phyloP scores from a whole-genome alignment of 2,113 vertebrate genomes.

The Datnioides undecimradiatus region DNA sequence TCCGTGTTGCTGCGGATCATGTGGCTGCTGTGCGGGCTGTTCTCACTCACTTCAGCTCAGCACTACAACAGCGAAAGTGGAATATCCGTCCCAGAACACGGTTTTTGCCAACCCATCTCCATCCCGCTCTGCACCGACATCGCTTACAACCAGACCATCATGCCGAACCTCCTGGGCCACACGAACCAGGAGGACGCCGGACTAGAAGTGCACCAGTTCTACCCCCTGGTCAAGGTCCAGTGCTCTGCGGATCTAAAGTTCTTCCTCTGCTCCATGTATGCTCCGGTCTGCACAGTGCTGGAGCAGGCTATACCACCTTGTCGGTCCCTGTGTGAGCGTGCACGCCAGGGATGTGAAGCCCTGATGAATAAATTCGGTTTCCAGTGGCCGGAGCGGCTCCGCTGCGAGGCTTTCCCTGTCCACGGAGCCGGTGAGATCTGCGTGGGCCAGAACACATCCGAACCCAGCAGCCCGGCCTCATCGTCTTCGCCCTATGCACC shows the following conservation, averaged over 20 bases:
- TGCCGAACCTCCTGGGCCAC: slow-evolving; percentile 94
- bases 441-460: slow-evolving; percentile 94
- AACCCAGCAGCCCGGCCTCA: slow-evolving; percentile 82
- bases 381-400: slow-evolving; percentile 93
- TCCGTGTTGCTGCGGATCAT: slow-evolving; percentile 70
- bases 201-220: slow-evolving; percentile 94
- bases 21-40: slow-evolving; percentile 69
- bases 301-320: slow-evolving; percentile 94
- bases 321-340: slow-evolving; percentile 90
- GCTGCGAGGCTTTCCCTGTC: slow-evolving; percentile 92
- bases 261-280: slow-evolving; percentile 95
- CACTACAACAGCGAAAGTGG: slow-evolving; percentile 89
- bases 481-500: slow-evolving; percentile 85
- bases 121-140: slow-evolving; percentile 94
- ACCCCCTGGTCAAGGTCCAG: slow-evolving; percentile 93
- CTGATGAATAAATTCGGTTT: slow-evolving; percentile 97
- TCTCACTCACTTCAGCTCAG: slow-evolving; percentile 76
- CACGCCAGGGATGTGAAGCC: slow-evolving; percentile 92
- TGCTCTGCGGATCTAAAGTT: slow-evolving; percentile 92
- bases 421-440: slow-evolving; percentile 93
- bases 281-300: slow-evolving; percentile 92
- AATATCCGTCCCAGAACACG: slow-evolving; percentile 92
- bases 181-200: slow-evolving; percentile 95
- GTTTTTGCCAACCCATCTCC: slow-evolving; percentile 93
- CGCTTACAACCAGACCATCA: slow-evolving; percentile 95